Percentiles rank a stretch among this genome's conserved stretches.
These are phyloP conservation scores for Malachius bipustulatus DNA, from an alignment of 2,888 invertebrate genomes.

Conservation along the genomic window DNA sequence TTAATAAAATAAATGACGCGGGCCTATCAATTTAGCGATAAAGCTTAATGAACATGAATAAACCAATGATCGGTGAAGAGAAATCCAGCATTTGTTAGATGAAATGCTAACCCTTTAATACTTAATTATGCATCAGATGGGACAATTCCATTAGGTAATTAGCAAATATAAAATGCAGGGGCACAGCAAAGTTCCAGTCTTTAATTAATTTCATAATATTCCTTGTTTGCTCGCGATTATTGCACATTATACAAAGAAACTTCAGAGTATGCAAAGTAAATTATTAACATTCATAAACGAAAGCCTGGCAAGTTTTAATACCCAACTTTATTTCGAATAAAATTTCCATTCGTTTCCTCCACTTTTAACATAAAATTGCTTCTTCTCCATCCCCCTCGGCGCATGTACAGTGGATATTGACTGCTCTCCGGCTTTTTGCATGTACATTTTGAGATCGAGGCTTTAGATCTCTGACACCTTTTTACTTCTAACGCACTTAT, in stretches of 20 bases:
- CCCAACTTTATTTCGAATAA: conserved; percentile 36
- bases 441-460: conserved; percentile 19
- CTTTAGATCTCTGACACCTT: too few relatives aligned
- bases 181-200: conserved; percentile 12
- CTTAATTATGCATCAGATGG: too few relatives aligned
- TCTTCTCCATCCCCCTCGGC: conserved; percentile 27
- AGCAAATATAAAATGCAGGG: conserved; percentile 1
- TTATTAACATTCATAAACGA: conserved; percentile 39
- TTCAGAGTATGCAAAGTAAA: conserved; percentile 36
- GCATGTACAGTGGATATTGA: conserved; percentile 33
- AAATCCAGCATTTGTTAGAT: too few relatives aligned
- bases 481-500: too few relatives aligned
- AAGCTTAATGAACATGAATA: too few relatives aligned
- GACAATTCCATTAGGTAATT: too few relatives aligned
- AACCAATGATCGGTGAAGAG: too few relatives aligned
- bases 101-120: too few relatives aligned
- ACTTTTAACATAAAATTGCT: conserved; percentile 33
- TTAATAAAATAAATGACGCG: too few relatives aligned
- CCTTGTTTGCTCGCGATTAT: conserved; percentile 32
- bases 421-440: conserved; percentile 23
- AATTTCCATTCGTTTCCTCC: conserved; percentile 35
- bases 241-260: conserved; percentile 33
- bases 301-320: conserved; percentile 35
- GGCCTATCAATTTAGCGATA: too few relatives aligned
- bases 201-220: conserved; percentile 32